A percentile compares a stretch with the other conserved stretches of the same genome.
These are phyloP conservation scores for Eupithecia subumbrata DNA, from an alignment of 2,888 invertebrate genomes.

Conservation along the genomic window DNA sequence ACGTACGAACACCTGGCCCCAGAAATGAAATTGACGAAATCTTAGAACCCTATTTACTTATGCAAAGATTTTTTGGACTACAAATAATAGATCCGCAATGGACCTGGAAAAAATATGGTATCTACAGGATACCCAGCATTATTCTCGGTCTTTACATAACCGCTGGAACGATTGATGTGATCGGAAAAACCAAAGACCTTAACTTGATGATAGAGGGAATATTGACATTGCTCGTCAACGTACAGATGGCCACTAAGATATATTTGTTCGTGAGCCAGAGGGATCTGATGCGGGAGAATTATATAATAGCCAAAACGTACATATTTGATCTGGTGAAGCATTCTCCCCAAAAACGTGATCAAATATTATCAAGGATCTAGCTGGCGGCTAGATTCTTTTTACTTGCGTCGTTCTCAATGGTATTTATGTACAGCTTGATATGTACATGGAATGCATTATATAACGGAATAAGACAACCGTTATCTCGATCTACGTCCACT, in stretches of 20 bases:
- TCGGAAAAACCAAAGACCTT: constrained; percentile 50
- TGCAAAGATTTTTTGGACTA: constrained; percentile 62
- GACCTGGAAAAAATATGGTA: constrained; percentile 56
- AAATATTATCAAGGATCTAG: constrained; percentile 20
- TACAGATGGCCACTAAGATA: constrained; percentile 54
- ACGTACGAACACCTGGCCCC: constrained; percentile 58
- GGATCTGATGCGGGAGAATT: constrained; percentile 53
- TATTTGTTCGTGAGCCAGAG: constrained; percentile 53
- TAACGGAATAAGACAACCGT: constrained; percentile 53
- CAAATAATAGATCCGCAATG: constrained; percentile 64
- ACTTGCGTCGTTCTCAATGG: constrained; percentile 17
- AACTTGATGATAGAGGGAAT: constrained; percentile 59
- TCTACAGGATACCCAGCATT: constrained; percentile 51
- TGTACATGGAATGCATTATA: not conserved
- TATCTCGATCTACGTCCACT: constrained; percentile 62
- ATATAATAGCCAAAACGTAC: constrained; percentile 56
- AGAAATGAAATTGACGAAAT: constrained; percentile 61
- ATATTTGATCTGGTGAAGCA: constrained; percentile 52
- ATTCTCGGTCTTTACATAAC: constrained; percentile 58
- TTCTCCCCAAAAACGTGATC: constrained; percentile 41
- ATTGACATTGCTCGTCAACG: constrained; percentile 58
- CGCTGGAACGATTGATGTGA: constrained; percentile 60
- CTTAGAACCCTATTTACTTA: constrained; percentile 50
- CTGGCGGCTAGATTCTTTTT: constrained; percentile 41
- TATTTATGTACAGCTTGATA: not conserved